Evolutionary conservation across 2,888 invertebrate genomes (phyloP), one percentile per base, ranked within the genome.

Genomic region (Microctonus brassicae): DNA sequence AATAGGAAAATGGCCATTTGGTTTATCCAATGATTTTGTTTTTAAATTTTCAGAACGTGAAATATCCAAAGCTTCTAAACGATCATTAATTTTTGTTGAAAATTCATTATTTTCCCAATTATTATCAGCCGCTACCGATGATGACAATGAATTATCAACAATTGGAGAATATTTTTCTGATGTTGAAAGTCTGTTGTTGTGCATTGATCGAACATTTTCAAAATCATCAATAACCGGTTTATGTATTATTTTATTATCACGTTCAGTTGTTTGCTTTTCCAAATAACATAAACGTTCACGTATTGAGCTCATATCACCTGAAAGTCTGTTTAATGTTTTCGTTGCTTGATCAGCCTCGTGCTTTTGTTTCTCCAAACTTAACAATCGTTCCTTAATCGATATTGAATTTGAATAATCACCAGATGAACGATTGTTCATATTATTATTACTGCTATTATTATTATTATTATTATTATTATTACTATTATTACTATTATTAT

Each of bases 341-440:
- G 88, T 89, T 77, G 89, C 82, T 20, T 69, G 81, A 11, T 83
- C 81, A n/a, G 36, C 24, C n/a, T 72, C 72, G 0, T 63, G 33
- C 20, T 90, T 90, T 75, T 91, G 92, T 84, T 91, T 92, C 82
- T 93, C 93, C 82, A 94, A 89, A 82, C 90, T 91, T 79, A 92
- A 92, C 72, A 94, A 87, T 79, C 94, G 90, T 83, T 94, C 93
- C 83, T 93, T 94, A 72, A 94, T 93, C 67, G 93, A 92, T 86
- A 91, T 92, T 76, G 92, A 89, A 77, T 91, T 91, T 26, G 89
- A 88, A 76, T 93, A 91, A 80, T 93, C 92, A 85, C 92, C 90
- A 80, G 91, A 91, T 75, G 91, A 88, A 82, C 90, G 52, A 60
- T 52, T 53, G 10, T 34, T 34, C 7, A 36, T 22, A 20, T 3